Conservation (phyloP, 2,888 invertebrate genomes). For the Malacosoma neustria region DNA sequence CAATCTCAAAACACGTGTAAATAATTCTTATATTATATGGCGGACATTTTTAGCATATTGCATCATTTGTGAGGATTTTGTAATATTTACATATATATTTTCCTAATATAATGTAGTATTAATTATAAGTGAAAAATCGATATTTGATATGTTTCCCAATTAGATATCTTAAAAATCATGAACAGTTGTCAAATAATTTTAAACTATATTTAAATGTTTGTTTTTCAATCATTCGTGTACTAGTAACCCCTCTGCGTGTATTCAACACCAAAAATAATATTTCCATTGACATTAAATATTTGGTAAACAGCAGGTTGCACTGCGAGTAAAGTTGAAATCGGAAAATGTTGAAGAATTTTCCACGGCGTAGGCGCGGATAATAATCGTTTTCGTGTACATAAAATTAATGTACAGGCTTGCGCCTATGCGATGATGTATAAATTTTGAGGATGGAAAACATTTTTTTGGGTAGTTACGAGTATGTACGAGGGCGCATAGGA, state of each 20-base stretch:
- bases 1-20: no score
- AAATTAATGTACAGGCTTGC: constrained; percentile 40
- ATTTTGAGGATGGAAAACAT: constrained; percentile 31
- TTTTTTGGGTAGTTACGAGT: constrained; percentile 36
- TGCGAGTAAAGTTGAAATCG: constrained; percentile 35
- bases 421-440: constrained; percentile 42
- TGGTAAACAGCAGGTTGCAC: constrained; percentile 25
- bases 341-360: constrained; percentile 67
- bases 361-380: constrained; percentile 23
- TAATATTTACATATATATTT: no score
- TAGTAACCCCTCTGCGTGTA: not conserved
- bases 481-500: constrained; percentile 40
- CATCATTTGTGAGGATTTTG: no score
- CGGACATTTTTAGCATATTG: no score
- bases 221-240: not conserved
- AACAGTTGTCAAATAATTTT: no score
- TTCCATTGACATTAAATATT: constrained; percentile 5
- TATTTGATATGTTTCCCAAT: no score
- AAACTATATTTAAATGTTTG: not conserved
- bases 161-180: no score
- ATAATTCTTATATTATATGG: no score
- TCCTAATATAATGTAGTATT: no score
- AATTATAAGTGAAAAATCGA: no score
- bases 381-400: constrained; percentile 24
- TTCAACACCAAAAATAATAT: not conserved